Evolutionary conservation across 2,888 invertebrate genomes (phyloP).

Genomic region (Drosophila ochracea): DNA sequence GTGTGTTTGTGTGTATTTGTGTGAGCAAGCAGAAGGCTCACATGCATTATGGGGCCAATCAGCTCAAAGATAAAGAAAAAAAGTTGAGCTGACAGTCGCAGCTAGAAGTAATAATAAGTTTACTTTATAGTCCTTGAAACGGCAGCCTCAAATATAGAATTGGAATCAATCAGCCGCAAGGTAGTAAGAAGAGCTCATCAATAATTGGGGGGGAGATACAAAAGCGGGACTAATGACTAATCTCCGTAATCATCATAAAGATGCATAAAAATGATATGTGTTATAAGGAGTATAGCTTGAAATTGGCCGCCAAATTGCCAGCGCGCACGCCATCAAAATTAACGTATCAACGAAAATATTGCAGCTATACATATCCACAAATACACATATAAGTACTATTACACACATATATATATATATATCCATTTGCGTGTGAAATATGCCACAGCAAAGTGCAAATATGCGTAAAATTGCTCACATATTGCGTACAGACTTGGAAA

Average conservation of each 20-base stretch:
- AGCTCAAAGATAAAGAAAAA: constrained; percentile 12
- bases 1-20: constrained; percentile 5
- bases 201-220: constrained; percentile 12
- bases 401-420: constrained; percentile 2
- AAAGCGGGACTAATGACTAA: constrained; percentile 63
- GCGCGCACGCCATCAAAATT: constrained; percentile 67
- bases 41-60: constrained; percentile 30
- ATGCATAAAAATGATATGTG: constrained; percentile 48
- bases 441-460: constrained; percentile 67
- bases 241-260: constrained; percentile 67
- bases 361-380: constrained; percentile 7
- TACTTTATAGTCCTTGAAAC: constrained; percentile 20
- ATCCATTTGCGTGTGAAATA: constrained; percentile 23
- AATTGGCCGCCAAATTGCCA: constrained; percentile 54
- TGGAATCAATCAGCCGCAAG: constrained; percentile 38
- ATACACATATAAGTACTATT: constrained; percentile 12
- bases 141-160: constrained; percentile 19
- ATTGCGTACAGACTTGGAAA: constrained; percentile 23
- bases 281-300: constrained; percentile 29
- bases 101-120: constrained; percentile 47
- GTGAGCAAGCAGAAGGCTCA: constrained; percentile 18
- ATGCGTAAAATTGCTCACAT: constrained; percentile 70
- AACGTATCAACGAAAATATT: constrained; percentile 71
- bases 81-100: constrained; percentile 17
- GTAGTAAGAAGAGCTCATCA: constrained; percentile 20